Evolutionary conservation across 2,797 vertebrate species (phyloP).

Genomic region (Argya squamiceps): DNA sequence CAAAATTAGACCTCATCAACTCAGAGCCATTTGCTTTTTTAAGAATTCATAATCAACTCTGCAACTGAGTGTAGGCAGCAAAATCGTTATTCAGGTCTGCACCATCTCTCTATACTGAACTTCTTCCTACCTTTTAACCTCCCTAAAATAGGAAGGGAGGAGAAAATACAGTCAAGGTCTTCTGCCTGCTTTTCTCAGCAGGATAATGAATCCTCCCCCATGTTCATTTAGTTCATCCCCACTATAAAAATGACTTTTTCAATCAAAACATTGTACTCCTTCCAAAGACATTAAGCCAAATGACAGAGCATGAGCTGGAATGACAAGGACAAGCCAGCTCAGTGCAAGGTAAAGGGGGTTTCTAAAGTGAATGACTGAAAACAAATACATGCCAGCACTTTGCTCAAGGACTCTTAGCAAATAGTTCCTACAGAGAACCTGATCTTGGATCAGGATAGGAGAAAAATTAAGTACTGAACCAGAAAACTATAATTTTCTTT

Average conservation of each 20-base stretch:
- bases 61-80: neutral
- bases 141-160: constrained; percentile 10
- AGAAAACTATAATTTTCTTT: neutral
- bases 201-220: constrained; percentile 60
- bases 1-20: neutral
- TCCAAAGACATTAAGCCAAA: constrained; percentile 66
- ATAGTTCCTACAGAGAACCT: neutral
- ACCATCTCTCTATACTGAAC: neutral
- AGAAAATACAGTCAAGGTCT: constrained; percentile 48
- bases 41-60: neutral
- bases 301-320: constrained; percentile 31
- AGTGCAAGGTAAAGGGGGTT: constrained; percentile 14
- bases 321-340: constrained; percentile 62
- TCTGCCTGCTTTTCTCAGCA: constrained; percentile 13
- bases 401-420: constrained; percentile 5
- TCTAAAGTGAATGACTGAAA: constrained; percentile 16
- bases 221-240: constrained; percentile 47
- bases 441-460: neutral
- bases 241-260: constrained; percentile 61
- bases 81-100: neutral
- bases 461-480: neutral
- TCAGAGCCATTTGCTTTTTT: neutral
- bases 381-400: neutral
- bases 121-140: constrained; percentile 31
- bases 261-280: constrained; percentile 65